Conservation (phyloP, 1,140 invertebrate species). For the Manduca sexta region DNA sequence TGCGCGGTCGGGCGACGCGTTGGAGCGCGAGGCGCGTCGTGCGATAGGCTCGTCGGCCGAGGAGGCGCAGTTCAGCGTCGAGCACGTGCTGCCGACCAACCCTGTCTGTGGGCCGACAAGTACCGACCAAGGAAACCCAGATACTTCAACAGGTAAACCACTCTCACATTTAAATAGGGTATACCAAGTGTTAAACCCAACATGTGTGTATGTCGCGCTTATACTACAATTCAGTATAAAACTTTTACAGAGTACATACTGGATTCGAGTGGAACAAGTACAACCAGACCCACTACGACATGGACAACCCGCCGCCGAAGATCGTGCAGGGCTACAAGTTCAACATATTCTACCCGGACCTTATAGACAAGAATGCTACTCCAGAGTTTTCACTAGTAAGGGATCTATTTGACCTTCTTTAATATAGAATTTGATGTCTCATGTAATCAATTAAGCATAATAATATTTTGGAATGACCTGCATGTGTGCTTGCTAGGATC, state of each 20-base stretch:
- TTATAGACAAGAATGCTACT: constrained; percentile 95
- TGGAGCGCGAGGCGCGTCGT: constrained; percentile 87
- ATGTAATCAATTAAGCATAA: too few species aligned
- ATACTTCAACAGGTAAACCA: constrained; percentile 89
- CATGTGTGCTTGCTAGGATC: too few species aligned
- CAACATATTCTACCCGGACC: constrained; percentile 99
- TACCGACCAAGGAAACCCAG: constrained; percentile 97
- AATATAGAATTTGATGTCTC: too few species aligned
- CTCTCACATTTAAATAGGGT: neutral
- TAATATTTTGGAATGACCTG: too few species aligned
- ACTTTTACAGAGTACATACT: constrained; percentile 82
- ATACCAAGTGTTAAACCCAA: too few species aligned
- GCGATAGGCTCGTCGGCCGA: constrained; percentile 85
- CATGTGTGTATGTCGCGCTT: too few species aligned
- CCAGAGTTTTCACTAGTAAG: constrained; percentile 92
- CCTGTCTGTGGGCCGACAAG: constrained; percentile 98
- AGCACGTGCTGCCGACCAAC: constrained; percentile 89
- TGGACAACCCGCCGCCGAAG: constrained; percentile 99
- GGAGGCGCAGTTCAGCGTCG: constrained; percentile 94
- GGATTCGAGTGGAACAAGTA: constrained; percentile 99
- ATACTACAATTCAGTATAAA: too few species aligned
- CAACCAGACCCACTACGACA: constrained; percentile 99
- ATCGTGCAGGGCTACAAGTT: constrained; percentile 99
- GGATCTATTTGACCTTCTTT: too few species aligned
- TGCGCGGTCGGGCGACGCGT: constrained; percentile 72